A percentile compares a stretch with the other conserved stretches of the same genome.
phyloP scores from a whole-genome alignment of 2,888 invertebrate genomes.

The Meghimatium bilineatum region DNA sequence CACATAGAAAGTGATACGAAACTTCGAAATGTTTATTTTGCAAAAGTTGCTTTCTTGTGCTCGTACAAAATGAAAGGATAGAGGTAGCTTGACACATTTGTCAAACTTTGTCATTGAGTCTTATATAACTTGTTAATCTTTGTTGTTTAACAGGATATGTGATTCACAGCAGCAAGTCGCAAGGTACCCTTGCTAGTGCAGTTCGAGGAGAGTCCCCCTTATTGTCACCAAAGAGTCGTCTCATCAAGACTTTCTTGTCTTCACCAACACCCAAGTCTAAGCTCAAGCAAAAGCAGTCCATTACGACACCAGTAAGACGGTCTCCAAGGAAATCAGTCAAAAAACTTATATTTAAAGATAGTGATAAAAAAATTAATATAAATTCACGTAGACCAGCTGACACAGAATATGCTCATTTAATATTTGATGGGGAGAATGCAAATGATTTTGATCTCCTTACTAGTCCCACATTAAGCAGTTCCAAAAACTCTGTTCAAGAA shows the following conservation, averaged over 20 bases:
- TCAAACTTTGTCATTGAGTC: neutral
- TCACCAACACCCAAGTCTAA: constrained; percentile 36
- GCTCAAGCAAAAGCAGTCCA: neutral
- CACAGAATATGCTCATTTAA: constrained; percentile 27
- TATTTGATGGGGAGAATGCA: constrained; percentile 50
- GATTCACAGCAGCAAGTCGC: constrained; percentile 17
- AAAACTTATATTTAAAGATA: constrained; percentile 34
- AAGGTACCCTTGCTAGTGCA: constrained; percentile 46
- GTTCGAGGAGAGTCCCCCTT: constrained; percentile 45
- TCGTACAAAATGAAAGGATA: too few relatives aligned
- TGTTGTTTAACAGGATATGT: constrained; percentile 18
- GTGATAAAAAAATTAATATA: neutral
- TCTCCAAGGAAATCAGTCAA: constrained; percentile 43
- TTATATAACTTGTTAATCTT: neutral
- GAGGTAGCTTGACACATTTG: too few relatives aligned
- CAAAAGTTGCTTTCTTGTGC: too few relatives aligned
- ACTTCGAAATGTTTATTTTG: too few relatives aligned
- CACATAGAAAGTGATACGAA: too few relatives aligned
- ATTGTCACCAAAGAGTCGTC: constrained; percentile 38
- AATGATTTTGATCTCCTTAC: constrained; percentile 23
- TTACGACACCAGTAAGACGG: constrained; percentile 18
- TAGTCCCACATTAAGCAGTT: neutral
- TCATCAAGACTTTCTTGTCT: constrained; percentile 36
- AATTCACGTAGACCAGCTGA: neutral
- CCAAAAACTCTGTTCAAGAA: neutral